phyloP scores from a whole-genome alignment of 1,140 invertebrate genomes.

The Piezodorus guildinii region DNA sequence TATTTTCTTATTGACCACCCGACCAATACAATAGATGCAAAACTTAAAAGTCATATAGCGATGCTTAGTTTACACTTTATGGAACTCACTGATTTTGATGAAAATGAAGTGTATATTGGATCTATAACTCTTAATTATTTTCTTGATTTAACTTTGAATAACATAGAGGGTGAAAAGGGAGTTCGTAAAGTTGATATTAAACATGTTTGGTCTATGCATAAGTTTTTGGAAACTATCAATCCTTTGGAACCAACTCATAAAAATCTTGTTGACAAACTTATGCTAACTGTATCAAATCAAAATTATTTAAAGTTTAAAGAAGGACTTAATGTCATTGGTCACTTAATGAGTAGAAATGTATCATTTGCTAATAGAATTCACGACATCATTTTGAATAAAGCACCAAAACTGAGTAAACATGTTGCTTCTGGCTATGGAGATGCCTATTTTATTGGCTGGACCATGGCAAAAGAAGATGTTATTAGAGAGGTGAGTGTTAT shows the following conservation, averaged over 20 bases:
- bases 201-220: slow-evolving; percentile 12
- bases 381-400: slow-evolving; percentile 12
- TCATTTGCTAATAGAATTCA: slow-evolving; percentile 19
- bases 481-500: slow-evolving; percentile 17
- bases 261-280: slow-evolving; percentile 4
- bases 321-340: slow-evolving; percentile 17
- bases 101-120: not conserved
- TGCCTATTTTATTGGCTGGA: slow-evolving; percentile 22
- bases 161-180: not conserved
- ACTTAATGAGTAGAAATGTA: slow-evolving; percentile 17
- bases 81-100: not conserved
- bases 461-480: not conserved
- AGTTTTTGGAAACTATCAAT: slow-evolving; percentile 6
- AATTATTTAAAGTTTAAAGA: slow-evolving; percentile 19
- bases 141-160: not conserved
- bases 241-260: slow-evolving; percentile 6
- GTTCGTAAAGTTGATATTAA: slow-evolving; percentile 13
- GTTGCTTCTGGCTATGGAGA: slow-evolving; percentile 23
- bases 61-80: not conserved
- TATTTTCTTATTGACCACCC: not conserved
- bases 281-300: slow-evolving; percentile 3
- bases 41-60: not conserved
- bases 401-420: slow-evolving; percentile 14
- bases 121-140: not conserved
- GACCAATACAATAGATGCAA: not conserved